A percentile compares a stretch with the other conserved stretches of the same genome.
phyloP scores from a whole-genome alignment of 2,113 vertebrate species.

The Brachypodius melanocephalos region DNA sequence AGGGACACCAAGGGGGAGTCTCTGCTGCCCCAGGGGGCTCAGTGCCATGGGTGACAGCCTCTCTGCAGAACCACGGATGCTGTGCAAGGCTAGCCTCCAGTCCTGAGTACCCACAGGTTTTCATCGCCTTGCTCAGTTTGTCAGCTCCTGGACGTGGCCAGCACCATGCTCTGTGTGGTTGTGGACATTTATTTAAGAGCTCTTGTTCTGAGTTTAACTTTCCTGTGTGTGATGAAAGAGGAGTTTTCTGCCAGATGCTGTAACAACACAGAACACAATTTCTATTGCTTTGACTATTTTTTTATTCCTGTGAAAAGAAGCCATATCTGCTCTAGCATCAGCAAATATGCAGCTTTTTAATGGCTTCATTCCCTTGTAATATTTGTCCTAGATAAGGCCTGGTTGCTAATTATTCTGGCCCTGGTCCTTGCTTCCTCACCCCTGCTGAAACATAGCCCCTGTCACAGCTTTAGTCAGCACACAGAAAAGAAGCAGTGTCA shows the following conservation, averaged over 20 bases:
- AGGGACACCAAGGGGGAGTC: background rate
- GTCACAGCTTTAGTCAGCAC: background rate
- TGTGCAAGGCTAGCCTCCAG: background rate
- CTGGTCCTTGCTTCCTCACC: background rate
- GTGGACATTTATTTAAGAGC: background rate
- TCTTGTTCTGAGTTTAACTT: background rate
- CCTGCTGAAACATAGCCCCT: background rate
- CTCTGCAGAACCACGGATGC: rapidly evolving
- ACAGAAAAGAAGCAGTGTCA: background rate
- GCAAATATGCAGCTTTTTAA: conserved; percentile 2
- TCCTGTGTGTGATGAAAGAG: background rate
- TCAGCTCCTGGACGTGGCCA: background rate
- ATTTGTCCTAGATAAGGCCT: background rate
- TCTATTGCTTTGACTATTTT: background rate
- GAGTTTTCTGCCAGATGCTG: background rate
- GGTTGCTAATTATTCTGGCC: conserved; percentile 1
- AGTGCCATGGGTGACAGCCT: background rate
- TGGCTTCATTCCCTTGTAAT: background rate
- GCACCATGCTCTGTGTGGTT: background rate
- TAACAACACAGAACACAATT: background rate
- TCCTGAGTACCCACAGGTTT: rapidly evolving
- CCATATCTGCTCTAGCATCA: background rate
- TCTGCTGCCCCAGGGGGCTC: rapidly evolving
- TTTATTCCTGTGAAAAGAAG: background rate
- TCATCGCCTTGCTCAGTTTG: rapidly evolving